Conservation (phyloP, 2,113 vertebrate species). For the Mobula hypostoma region DNA sequence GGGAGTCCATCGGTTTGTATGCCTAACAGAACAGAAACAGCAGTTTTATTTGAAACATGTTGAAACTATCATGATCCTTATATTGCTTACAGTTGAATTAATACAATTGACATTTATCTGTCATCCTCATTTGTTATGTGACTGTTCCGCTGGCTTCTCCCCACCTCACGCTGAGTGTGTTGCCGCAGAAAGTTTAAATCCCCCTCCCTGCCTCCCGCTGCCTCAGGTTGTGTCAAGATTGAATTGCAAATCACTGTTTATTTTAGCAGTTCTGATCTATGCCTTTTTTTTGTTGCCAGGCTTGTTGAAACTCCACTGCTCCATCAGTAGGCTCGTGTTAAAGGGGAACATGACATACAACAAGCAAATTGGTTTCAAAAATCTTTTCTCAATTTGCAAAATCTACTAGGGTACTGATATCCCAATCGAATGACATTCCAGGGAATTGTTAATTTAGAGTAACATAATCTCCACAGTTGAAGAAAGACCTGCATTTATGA, state of each 20-base stretch:
- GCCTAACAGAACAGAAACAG: neutral
- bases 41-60: neutral
- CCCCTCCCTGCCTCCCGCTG: neutral
- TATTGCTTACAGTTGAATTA: neutral
- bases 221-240: slow-evolving; percentile 32
- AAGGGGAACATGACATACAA: neutral
- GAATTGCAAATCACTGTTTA: slow-evolving; percentile 34
- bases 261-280: slow-evolving; percentile 20
- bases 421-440: neutral
- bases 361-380: neutral
- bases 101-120: slow-evolving; percentile 1
- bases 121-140: neutral
- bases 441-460: neutral
- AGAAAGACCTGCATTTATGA: neutral
- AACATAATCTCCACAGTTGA: neutral
- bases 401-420: neutral
- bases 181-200: slow-evolving; percentile 13
- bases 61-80: neutral
- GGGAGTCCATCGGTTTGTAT: no score
- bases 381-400: neutral
- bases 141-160: slow-evolving; percentile 4
- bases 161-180: slow-evolving; percentile 5
- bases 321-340: neutral
- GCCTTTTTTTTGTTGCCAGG: slow-evolving; percentile 12
- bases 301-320: neutral